Conservation (phyloP, 2,113 vertebrate species). For the Oxyruncus cristatus region DNA sequence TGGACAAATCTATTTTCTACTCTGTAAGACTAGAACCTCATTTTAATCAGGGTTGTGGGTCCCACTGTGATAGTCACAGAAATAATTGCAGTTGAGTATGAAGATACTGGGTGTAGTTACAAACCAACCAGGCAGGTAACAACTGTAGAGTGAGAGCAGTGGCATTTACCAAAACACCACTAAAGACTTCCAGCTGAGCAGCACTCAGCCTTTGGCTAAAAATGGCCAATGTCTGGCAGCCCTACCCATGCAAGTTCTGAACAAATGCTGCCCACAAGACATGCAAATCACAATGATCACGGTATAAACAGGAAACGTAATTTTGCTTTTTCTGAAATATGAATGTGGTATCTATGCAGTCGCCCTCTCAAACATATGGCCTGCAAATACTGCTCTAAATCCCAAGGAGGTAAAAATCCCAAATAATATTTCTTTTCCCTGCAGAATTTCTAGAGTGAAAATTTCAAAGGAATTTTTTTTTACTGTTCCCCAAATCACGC, state of each 20-base stretch:
- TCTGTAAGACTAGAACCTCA: neutral
- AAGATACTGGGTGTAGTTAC: neutral
- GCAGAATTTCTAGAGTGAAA: neutral
- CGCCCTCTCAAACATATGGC: neutral
- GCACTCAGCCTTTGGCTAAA: neutral
- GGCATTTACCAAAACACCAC: neutral
- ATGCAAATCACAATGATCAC: neutral
- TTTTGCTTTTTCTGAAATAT: neutral
- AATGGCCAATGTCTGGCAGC: neutral
- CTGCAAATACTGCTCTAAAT: neutral
- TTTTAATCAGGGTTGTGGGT: neutral
- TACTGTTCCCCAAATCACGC: neutral
- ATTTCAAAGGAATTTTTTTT: neutral
- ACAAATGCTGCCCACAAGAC: neutral
- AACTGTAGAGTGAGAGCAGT: fast-evolving
- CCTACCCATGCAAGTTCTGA: neutral
- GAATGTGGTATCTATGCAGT: neutral
- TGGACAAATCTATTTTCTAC: neutral
- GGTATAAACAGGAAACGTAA: neutral
- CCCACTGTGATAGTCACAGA: neutral
- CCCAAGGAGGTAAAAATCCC: neutral
- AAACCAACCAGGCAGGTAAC: neutral
- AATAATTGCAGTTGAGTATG: neutral
- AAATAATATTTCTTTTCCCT: neutral
- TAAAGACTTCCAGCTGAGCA: neutral